These are phyloP conservation scores for Mya arenaria DNA, from an alignment of 1,140 invertebrate species.

Conservation along the genomic window DNA sequence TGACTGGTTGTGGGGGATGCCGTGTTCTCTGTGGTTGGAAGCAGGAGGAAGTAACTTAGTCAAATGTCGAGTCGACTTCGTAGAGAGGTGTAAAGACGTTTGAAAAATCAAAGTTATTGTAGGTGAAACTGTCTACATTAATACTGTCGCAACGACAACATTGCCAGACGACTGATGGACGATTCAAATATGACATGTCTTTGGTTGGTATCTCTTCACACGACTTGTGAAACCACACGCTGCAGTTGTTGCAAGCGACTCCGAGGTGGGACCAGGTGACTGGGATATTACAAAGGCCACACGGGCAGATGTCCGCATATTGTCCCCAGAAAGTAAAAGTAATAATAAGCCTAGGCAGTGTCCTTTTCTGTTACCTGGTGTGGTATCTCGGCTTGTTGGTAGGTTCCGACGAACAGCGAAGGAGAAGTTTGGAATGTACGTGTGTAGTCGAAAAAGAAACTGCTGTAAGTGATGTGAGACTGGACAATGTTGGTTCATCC, in stretches of 20 bases:
- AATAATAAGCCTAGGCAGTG: background rate
- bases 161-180: background rate
- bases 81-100: background rate
- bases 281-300: background rate
- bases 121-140: no score
- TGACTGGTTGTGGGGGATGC: background rate
- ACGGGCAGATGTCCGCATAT: conserved; percentile 1
- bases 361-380: background rate
- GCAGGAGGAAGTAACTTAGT: background rate
- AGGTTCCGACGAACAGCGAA: background rate
- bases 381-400: background rate
- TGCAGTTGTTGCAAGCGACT: no score
- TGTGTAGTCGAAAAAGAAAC: background rate
- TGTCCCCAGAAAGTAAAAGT: background rate
- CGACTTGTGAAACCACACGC: conserved; percentile 11
- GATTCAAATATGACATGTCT: conserved; percentile 1
- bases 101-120: no score
- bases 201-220: background rate
- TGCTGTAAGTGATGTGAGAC: background rate
- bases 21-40: background rate
- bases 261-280: conserved; percentile 7
- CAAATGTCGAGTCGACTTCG: no score
- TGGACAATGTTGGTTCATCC: background rate
- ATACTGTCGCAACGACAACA: conserved; percentile 2
- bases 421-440: background rate